phyloP scores from a whole-genome alignment of 2,113 vertebrate genomes.

The Tympanuchus pallidicinctus region DNA sequence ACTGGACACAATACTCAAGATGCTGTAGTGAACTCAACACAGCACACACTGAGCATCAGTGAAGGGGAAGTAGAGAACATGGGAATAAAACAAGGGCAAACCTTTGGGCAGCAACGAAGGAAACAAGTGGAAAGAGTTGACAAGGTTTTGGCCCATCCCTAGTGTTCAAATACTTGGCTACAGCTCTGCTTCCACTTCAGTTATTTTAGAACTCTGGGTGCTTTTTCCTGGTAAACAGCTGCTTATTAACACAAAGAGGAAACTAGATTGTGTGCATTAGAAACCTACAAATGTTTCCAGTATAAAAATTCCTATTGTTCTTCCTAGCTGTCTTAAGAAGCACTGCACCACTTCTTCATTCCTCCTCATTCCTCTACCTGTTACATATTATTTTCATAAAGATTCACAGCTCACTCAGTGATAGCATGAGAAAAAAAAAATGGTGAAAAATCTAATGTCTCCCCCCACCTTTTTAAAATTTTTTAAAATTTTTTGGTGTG shows the following conservation, averaged over 20 bases:
- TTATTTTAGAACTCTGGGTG: not conserved
- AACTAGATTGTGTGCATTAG: not conserved
- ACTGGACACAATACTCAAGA: no score
- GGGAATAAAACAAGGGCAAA: not conserved
- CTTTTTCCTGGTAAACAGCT: rapidly evolving
- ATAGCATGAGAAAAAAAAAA: not conserved
- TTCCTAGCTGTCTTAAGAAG: not conserved
- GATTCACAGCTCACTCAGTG: not conserved
- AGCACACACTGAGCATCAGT: not conserved
- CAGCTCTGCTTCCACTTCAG: not conserved
- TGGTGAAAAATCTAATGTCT: not conserved
- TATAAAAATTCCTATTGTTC: not conserved
- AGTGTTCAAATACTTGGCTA: not conserved
- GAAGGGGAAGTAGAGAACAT: not conserved
- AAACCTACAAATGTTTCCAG: not conserved
- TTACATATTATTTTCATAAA: not conserved
- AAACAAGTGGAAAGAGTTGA: not conserved
- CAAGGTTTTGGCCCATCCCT: not conserved
- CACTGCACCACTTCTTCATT: not conserved
- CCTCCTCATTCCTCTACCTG: not conserved
- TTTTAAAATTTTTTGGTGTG: not conserved
- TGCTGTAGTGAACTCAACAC: not conserved
- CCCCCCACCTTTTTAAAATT: no score
- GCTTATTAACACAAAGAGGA: not conserved
- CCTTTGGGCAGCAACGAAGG: not conserved